Base-by-base conservation (phyloP, 2,888 invertebrate species). In the Boloria selene region DNA sequence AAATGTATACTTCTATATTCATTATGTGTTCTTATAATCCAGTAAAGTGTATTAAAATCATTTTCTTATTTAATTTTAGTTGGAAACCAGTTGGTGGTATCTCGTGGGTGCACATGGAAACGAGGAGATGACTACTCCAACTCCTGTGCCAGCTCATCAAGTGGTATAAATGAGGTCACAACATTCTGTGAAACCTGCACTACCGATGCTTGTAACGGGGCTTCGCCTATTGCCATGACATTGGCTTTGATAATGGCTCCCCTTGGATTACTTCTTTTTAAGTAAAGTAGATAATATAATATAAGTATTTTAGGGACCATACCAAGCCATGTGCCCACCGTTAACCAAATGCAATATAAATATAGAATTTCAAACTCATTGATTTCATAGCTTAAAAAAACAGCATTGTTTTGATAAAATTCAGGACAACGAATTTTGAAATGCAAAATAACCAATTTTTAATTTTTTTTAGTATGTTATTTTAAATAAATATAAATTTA, bases 101-200 rank as follows among this genome's bases (percentile, higher is more conserved):
- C 93, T 70, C 90, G 95, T 66, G 93, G 94, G 17, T 95, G 95
- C 84, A 93, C 93, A 10, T 93, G 93, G 92, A 93, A 94, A 73
- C 89, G 92, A 49, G 84, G 85, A 51, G 93, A 93, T 65, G 93
- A 93, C 79, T 88, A 87, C 76, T 83, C 88, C 10, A 93, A 86
- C 53, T 83, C 84, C 13, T 95, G 94, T 71, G 86, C 93, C 2
- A 88, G 86, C 70, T 79, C 92, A 6, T 82, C 85, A 45, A 90
- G 89, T 67, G 88, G 91, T 1, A 85, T 86, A 61, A 90, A 93
- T 73, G 93, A 93, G 73, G 85, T 92, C 17, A 87, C 93, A 52
- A 88, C 93, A 54, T 94, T 93, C 86, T 96, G 96, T 74, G 93
- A 93, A 78, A 95, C 94, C 64, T 96, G 96, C 79, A 94, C 94